A percentile compares a stretch with the other conserved stretches of the same genome.
Evolutionary conservation across 1,140 invertebrate species (phyloP).

Genomic region (Nylanderia fulva): DNA sequence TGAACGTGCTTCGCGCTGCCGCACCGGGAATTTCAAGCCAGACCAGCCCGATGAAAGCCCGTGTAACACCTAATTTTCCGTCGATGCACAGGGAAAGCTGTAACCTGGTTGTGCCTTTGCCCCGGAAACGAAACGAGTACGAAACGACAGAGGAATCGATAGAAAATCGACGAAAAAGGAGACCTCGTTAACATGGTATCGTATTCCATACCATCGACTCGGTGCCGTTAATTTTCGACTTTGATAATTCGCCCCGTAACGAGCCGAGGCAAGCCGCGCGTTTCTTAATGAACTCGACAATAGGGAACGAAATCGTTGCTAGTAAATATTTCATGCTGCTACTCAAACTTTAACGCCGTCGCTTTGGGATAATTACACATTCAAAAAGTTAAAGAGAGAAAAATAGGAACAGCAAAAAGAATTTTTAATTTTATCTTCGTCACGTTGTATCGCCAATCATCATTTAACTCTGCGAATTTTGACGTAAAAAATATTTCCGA

Average conservation of each 20-base stretch:
- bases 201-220: conserved; percentile 35
- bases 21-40: conserved; percentile 24
- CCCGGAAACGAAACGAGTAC: conserved; percentile 30
- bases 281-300: conserved; percentile 74
- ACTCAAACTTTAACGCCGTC: conserved; percentile 62
- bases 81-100: conserved; percentile 3
- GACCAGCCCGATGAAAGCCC: not conserved
- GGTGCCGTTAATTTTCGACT: conserved; percentile 65
- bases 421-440: conserved; percentile 22
- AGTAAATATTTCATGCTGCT: conserved; percentile 77
- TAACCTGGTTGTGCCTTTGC: conserved; percentile 21
- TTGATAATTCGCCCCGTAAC: conserved; percentile 70
- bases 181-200: conserved; percentile 48
- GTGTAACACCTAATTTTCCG: conserved; percentile 40
- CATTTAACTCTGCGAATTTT: conserved; percentile 10
- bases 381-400: conserved; percentile 17
- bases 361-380: conserved; percentile 74
- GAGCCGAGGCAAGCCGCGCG: conserved; percentile 56
- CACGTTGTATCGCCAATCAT: conserved; percentile 28
- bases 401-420: not conserved
- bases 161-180: conserved; percentile 43
- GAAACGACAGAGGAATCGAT: conserved; percentile 9
- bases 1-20: conserved; percentile 17
- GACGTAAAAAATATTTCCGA: not conserved
- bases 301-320: conserved; percentile 74